Base-by-base conservation (phyloP, 1,140 invertebrate genomes). In the Tribolium madens region DNA sequence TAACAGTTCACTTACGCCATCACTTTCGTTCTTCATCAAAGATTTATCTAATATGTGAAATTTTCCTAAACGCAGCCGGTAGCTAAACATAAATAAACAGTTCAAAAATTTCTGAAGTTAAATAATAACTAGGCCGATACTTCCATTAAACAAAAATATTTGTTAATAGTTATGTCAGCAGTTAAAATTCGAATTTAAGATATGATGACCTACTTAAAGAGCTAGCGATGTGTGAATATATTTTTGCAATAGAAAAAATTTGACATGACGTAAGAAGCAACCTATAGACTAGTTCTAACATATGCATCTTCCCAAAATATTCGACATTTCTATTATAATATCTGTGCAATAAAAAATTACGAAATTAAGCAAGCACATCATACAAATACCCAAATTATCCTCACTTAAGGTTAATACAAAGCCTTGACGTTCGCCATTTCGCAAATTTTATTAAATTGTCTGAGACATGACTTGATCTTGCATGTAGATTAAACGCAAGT, bases 171-270 rank as follows among this genome's bases (percentile, higher is more conserved):
- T 64, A 64, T 64, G 57, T 64, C 21, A 64, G 52, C 10, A 2
- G 26, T n/a, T 31, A 33, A 31, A 64, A 64, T 64, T 64, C 26
- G 26, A 64, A 64, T 64, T 47, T 21, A 26, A 26, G 18, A 60
- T 60, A 26, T 26, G 21, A 31, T 64, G 57, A 64, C 57, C 57
- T 26, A 64, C 21, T 64, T 64, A 31, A 64, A 64, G 26, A 64
- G 57, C 57, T 36, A 57, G 13, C 57, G 57, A 64, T 64, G 57
- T 64, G 57, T 64, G 53, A 60, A 64, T 64, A 33, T 9, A 2
- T 64, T 64, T 64, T 31, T 33, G 57, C 57, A 64, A 64, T 26
- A 12, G 2, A 64, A 64, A 64, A 64, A 64, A 36, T 57, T 1
- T 60, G 3, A 18, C 31, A 33, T 64, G 57, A 64, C 36, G 57